Conservation (phyloP, 2,113 vertebrate species). For the Mesembrinibis cayennensis region DNA sequence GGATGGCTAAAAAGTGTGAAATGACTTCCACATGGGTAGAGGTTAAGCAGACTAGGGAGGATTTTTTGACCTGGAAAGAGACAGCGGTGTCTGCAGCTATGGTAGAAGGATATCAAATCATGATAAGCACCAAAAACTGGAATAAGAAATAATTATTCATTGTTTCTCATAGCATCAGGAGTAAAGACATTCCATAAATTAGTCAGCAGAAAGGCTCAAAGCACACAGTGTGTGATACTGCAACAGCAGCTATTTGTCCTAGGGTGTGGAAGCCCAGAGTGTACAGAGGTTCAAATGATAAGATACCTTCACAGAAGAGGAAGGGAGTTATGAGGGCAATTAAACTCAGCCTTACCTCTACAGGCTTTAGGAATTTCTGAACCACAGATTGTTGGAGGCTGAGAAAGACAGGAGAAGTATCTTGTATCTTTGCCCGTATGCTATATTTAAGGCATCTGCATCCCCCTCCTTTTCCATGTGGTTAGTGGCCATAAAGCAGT, state of each 20-base stretch:
- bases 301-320: background rate
- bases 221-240: background rate
- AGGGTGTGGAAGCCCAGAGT: background rate
- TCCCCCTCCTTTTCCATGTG: background rate
- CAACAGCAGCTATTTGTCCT: background rate
- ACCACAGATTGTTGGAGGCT: background rate
- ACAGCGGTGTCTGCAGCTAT: background rate
- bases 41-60: background rate
- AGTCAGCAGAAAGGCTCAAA: background rate
- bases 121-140: background rate
- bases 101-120: background rate
- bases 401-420: background rate
- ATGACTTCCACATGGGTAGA: background rate
- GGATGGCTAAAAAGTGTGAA: background rate
- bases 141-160: background rate
- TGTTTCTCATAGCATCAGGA: background rate
- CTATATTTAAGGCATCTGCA: background rate
- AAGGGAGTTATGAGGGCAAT: background rate
- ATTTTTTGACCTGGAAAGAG: background rate
- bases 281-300: background rate
- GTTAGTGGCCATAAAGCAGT: background rate
- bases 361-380: background rate
- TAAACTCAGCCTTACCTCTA: background rate
- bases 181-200: background rate
- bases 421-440: fast-evolving